phyloP scores from a whole-genome alignment of 2,888 invertebrate genomes.

The Thymelicus sylvestris region DNA sequence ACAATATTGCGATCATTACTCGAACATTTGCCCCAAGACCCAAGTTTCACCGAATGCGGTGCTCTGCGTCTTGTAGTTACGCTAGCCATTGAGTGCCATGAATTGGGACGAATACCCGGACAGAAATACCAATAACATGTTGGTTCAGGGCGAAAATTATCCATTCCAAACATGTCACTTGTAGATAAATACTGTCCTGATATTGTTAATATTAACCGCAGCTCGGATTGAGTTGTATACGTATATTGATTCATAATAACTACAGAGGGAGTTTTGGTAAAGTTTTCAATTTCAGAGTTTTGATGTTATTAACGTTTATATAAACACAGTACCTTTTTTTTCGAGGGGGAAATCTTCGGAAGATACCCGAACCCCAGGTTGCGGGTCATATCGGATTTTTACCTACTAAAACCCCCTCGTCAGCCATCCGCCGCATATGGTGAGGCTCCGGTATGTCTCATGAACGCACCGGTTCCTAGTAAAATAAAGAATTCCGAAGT shows the following conservation, averaged over 20 bases:
- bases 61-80: background rate
- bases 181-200: background rate
- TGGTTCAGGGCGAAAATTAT: background rate
- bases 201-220: background rate
- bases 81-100: background rate
- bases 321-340: too few relatives aligned
- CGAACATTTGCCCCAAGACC: slow-evolving; percentile 12
- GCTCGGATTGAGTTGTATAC: too few relatives aligned
- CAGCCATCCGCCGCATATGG: too few relatives aligned
- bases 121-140: slow-evolving; percentile 1
- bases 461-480: too few relatives aligned
- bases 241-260: too few relatives aligned
- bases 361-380: too few relatives aligned
- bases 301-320: background rate
- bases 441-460: too few relatives aligned
- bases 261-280: too few relatives aligned
- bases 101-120: background rate
- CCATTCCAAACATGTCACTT: background rate
- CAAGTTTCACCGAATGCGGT: slow-evolving; percentile 18
- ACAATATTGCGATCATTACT: slow-evolving; percentile 19
- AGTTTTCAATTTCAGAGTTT: background rate
- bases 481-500: background rate
- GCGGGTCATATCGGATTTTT: too few relatives aligned
- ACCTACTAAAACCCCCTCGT: too few relatives aligned
- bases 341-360: too few relatives aligned